A percentile compares a stretch with the other conserved stretches of the same genome.
Conservation (phyloP, 2,888 invertebrate species). For the Nymphalis polychloros region DNA sequence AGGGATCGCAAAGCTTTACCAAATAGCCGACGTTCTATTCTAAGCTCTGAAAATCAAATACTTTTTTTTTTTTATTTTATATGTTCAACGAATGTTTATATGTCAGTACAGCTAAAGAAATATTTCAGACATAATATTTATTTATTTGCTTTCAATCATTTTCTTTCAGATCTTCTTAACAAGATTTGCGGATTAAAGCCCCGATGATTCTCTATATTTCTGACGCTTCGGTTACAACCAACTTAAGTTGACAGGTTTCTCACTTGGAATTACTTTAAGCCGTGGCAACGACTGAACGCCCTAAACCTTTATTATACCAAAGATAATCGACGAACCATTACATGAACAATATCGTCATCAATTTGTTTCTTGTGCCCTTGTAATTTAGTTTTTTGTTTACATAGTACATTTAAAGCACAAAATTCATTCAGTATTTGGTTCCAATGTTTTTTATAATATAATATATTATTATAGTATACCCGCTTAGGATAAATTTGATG, state of each 20-base stretch:
- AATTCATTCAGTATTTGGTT: too few species aligned
- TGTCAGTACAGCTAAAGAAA: too few species aligned
- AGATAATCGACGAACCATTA: too few species aligned
- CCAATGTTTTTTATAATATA: too few species aligned
- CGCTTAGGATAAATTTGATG: too few species aligned
- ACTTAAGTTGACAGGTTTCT: constrained; percentile 21
- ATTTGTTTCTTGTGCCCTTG: too few species aligned
- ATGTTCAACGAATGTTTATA: too few species aligned
- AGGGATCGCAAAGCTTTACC: neutral
- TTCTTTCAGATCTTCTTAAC: neutral
- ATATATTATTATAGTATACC: too few species aligned
- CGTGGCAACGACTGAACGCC: neutral
- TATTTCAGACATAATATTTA: neutral
- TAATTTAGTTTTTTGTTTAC: too few species aligned
- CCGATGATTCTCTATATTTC: constrained; percentile 7
- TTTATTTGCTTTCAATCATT: neutral
- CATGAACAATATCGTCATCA: too few species aligned
- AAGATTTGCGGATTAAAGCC: constrained; percentile 3
- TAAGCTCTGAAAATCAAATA: neutral
- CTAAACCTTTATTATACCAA: neutral
- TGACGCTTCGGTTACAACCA: neutral
- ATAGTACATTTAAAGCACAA: too few species aligned
- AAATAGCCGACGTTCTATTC: neutral
- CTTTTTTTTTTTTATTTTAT: neutral
- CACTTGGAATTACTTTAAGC: constrained; percentile 23